A percentile compares a stretch with the other conserved stretches of the same genome.
Conservation (phyloP, 1,140 invertebrate genomes). For the Drosophila obscura region DNA sequence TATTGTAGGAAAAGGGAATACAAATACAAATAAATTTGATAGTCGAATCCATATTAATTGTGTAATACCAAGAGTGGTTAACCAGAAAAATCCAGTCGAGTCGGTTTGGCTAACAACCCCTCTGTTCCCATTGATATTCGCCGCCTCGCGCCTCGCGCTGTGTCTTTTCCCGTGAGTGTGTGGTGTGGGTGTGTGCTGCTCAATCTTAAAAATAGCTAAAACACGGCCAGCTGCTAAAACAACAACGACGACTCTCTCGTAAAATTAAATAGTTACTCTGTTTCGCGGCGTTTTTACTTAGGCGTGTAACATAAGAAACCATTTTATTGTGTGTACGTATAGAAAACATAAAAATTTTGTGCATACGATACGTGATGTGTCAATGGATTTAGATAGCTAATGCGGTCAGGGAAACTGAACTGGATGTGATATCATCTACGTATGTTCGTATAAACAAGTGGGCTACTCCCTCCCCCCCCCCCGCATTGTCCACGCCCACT, state of each 20-base stretch:
- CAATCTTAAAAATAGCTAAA: neutral
- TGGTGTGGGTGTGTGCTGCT: no score
- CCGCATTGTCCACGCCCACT: neutral
- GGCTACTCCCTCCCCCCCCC: no score
- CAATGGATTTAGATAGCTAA: neutral
- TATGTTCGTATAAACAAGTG: no score
- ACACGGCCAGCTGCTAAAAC: neutral
- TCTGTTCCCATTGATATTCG: no score
- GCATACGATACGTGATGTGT: neutral
- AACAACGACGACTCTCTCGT: neutral
- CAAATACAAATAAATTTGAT: no score
- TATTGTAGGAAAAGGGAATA: no score
- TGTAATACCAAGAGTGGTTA: no score
- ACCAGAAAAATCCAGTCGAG: no score
- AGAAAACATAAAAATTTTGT: neutral
- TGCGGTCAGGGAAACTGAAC: neutral
- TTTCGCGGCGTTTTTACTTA: slow-evolving; percentile 8
- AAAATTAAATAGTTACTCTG: slow-evolving; percentile 1
- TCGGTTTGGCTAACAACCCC: no score
- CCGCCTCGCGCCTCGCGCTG: no score
- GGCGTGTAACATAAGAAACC: slow-evolving; percentile 3
- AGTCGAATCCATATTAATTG: no score
- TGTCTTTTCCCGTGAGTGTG: no score
- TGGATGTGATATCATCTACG: neutral
- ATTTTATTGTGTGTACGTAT: slow-evolving; percentile 20